Percentiles rank a stretch among this genome's conserved stretches.
Evolutionary conservation across 2,888 invertebrate species (phyloP).

Genomic region (Synanthedon tipuliformis): DNA sequence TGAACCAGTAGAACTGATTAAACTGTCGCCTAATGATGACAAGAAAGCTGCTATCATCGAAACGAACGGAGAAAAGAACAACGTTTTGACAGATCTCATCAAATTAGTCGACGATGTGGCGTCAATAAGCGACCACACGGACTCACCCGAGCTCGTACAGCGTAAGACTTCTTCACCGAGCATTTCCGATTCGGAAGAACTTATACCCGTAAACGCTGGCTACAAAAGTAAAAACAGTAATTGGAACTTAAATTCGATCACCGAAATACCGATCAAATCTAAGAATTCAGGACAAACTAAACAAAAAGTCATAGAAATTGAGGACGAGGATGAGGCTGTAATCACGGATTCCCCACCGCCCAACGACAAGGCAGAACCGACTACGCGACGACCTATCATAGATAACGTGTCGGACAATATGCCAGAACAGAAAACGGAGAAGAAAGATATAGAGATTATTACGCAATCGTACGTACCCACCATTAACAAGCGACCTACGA

Average conservation of each 20-base stretch:
- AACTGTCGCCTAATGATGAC: conserved; percentile 28
- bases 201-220: conserved; percentile 53
- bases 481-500: conserved; percentile 46
- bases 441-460: conserved; percentile 57
- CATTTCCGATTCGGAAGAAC: conserved; percentile 52
- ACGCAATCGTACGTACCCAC: conserved; percentile 52
- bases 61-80: conserved; percentile 28
- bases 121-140: conserved; percentile 50
- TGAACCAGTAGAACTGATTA: conserved; percentile 37
- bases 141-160: conserved; percentile 16
- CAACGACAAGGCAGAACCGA: conserved; percentile 50
- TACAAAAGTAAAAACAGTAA: conserved; percentile 62
- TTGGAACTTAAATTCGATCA: conserved; percentile 55
- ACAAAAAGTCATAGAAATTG: conserved; percentile 48
- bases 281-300: conserved; percentile 32
- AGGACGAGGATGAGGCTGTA: conserved; percentile 41
- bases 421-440: conserved; percentile 28
- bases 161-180: conserved; percentile 21
- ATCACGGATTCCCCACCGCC: conserved; percentile 53
- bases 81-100: conserved; percentile 48
- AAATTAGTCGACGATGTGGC: conserved; percentile 60
- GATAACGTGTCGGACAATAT: conserved; percentile 49
- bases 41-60: conserved; percentile 43
- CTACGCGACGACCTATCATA: conserved; percentile 49
- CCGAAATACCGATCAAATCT: conserved; percentile 45